phyloP scores from a whole-genome alignment of 2,113 vertebrate genomes.

The Leuciscus idus region DNA sequence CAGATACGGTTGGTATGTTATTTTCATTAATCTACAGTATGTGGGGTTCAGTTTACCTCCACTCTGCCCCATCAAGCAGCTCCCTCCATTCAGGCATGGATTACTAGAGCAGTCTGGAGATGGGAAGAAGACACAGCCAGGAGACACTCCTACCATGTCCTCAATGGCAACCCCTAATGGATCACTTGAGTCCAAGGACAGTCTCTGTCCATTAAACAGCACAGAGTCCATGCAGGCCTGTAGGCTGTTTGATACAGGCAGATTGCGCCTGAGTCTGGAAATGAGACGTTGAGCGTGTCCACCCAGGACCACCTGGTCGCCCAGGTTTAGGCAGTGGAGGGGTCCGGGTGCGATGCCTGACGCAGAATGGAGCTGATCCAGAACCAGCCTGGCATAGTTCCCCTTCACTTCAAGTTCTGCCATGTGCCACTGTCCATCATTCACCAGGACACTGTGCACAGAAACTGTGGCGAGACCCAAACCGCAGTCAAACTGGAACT shows the following conservation, averaged over 20 bases:
- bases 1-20: background rate
- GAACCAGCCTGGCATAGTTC: conserved; percentile 79
- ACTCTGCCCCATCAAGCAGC: conserved; percentile 70
- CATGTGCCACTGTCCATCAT: conserved; percentile 83
- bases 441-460: conserved; percentile 82
- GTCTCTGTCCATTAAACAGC: conserved; percentile 82
- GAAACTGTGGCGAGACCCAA: conserved; percentile 84
- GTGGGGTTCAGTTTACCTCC: conserved; percentile 72
- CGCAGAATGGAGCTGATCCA: conserved; percentile 81
- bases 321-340: conserved; percentile 80
- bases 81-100: conserved; percentile 83
- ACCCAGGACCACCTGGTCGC: conserved; percentile 81
- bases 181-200: conserved; percentile 77
- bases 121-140: conserved; percentile 74
- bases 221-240: conserved; percentile 84
- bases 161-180: conserved; percentile 76
- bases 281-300: conserved; percentile 78
- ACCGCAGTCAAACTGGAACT: conserved; percentile 87
- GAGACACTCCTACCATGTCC: conserved; percentile 78
- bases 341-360: conserved; percentile 82
- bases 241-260: conserved; percentile 78
- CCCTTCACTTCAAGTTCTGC: conserved; percentile 81
- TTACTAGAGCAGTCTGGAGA: conserved; percentile 78
- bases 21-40: background rate
- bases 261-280: conserved; percentile 73